Conservation (phyloP, 2,113 vertebrate genomes). For the Loxodonta africana region DNA sequence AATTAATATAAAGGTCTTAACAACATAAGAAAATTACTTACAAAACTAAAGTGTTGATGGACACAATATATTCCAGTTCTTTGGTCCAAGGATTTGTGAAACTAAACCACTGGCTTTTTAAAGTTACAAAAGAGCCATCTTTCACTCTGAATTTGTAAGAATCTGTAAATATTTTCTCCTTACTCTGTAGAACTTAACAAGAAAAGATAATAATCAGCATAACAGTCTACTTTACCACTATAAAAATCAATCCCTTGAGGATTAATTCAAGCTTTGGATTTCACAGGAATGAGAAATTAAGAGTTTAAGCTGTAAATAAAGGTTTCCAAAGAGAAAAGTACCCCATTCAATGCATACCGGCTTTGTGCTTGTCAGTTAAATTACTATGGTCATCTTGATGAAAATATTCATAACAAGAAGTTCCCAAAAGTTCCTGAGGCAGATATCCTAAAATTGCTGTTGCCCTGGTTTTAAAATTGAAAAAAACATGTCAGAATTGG, state of each 20-base stretch:
- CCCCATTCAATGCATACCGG: conserved; percentile 87
- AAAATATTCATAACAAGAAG: conserved; percentile 98
- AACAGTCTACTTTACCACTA: background rate
- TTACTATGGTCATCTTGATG: conserved; percentile 96
- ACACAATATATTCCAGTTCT: conserved; percentile 99
- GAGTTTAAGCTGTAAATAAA: background rate
- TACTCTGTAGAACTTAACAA: conserved; percentile 95
- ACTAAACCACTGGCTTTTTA: conserved; percentile 98
- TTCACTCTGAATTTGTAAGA: conserved; percentile 98
- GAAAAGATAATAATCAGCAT: conserved; percentile 52
- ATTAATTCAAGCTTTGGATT: conserved; percentile 6
- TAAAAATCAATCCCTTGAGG: conserved; percentile 6
- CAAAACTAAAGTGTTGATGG: conserved; percentile 97
- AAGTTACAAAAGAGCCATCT: conserved; percentile 97
- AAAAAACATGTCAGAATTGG: background rate
- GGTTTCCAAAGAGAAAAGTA: background rate
- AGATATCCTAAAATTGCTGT: conserved; percentile 97
- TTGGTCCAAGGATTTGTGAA: conserved; percentile 99
- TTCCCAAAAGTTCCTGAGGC: conserved; percentile 98
- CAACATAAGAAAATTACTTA: conserved; percentile 89
- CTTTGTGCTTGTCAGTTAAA: conserved; percentile 95
- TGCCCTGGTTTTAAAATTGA: conserved; percentile 88
- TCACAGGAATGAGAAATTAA: conserved; percentile 23
- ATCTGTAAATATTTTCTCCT: conserved; percentile 97
- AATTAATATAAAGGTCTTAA: conserved; percentile 51